A percentile compares a stretch with the other conserved stretches of the same genome.
Evolutionary conservation across 1,140 invertebrate species (phyloP).

Genomic region (Berghia stephanieae): DNA sequence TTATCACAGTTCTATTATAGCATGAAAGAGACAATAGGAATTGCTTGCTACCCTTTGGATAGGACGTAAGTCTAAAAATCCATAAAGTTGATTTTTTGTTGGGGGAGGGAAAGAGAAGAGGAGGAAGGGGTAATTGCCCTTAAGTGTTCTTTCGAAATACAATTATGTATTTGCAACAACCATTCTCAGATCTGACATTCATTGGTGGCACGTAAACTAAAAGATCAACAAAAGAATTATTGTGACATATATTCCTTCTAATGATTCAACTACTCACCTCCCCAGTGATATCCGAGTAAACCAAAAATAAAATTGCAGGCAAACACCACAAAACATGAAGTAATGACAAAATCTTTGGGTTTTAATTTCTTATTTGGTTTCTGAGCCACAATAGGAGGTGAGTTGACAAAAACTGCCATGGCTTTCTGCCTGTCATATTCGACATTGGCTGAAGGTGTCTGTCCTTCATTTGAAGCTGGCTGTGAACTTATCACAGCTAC

Average conservation of each 20-base stretch:
- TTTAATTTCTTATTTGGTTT: conserved; percentile 46
- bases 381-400: conserved; percentile 42
- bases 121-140: neutral
- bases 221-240: conserved; percentile 19
- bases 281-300: conserved; percentile 46
- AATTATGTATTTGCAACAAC: neutral
- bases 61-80: no score
- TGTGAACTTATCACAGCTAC: conserved; percentile 28
- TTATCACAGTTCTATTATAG: no score
- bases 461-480: neutral
- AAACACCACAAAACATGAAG: conserved; percentile 50
- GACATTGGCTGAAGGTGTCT: conserved; percentile 16
- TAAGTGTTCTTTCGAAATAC: neutral
- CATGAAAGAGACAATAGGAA: no score
- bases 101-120: conserved; percentile 14
- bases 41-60: no score
- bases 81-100: no score
- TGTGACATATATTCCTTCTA: neutral
- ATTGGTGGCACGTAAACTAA: neutral
- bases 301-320: conserved; percentile 51
- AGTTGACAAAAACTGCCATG: conserved; percentile 36
- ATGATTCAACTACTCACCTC: conserved; percentile 34
- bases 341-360: conserved; percentile 54
- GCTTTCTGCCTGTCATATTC: conserved; percentile 36
- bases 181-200: neutral